Base-by-base conservation (phyloP, 2,797 vertebrate species). In the Sebastes melanostomus region DNA sequence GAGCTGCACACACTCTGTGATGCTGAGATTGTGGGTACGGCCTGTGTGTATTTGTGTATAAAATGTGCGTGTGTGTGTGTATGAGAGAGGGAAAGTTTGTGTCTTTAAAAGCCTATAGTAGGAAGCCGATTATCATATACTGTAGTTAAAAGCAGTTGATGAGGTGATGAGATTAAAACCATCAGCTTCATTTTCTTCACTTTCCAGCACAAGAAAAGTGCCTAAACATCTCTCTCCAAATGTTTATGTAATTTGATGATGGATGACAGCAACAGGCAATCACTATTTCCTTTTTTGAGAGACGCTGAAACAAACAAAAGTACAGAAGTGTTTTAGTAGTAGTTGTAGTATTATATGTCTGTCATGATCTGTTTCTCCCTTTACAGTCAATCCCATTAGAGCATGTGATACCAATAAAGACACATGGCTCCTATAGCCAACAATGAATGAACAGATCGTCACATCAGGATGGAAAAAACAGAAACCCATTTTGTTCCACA, bases 1-100 rank as follows among this genome's bases (percentile, higher is more conserved):
- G 29, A 75, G 76, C 87, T 93, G 85, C 91, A 88, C 69, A 76
- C 46, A 78, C 69, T 84, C 55, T 29, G 80, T 72, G 58, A 25
- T 69, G 69, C 61, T 73, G 74, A 73, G 80, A 83, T 38, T 58
- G 54, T 85, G 81, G 69, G 29, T 62, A 82, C 60, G 10, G 59
- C 42, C 70, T 77, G 55, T 80, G 54, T 83, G 67, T 77, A n/a
- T 68, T 18, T 42, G 38, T 16, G 38, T 42, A 42, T 70, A 66
- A 78, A 72, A 34, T 34, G 8, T 46, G 13, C 18, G 5, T 54
- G 62, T 66, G 54, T 32, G 50, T 52, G 13, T 52, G 22, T 62
- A 2, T 55, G 38, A 27, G 38, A 16, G 46, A 22, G 63, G 14
- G 30, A 56, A 50, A 13, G 52, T 56, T 22, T 67, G 30, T 63